These are phyloP conservation scores for Homalodisca vitripennis DNA, from an alignment of 1,140 invertebrate species.

Conservation along the genomic window DNA sequence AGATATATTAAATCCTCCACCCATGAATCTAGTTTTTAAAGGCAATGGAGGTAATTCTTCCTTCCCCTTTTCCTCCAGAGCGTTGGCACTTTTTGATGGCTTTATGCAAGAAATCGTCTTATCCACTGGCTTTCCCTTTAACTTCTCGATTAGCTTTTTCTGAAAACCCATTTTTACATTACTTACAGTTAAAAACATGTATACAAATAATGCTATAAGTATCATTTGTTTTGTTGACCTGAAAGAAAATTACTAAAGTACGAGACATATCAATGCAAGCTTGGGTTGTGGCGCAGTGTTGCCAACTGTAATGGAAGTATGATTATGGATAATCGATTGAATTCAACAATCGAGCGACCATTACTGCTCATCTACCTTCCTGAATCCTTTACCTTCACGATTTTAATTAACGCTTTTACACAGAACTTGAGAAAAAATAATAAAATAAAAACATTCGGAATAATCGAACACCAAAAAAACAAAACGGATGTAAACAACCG, in stretches of 20 bases:
- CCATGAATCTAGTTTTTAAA: conserved; percentile 9
- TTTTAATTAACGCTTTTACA: too few species aligned
- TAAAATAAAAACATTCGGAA: too few species aligned
- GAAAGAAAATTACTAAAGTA: background rate
- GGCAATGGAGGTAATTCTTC: conserved; percentile 11
- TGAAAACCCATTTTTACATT: background rate
- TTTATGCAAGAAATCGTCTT: background rate
- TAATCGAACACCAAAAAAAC: too few species aligned
- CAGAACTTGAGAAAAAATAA: too few species aligned
- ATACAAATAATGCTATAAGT: background rate
- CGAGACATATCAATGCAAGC: background rate
- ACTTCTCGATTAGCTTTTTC: conserved; percentile 12
- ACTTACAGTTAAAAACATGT: background rate
- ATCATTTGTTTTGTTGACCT: background rate
- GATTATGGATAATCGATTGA: too few species aligned
- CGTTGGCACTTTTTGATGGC: background rate
- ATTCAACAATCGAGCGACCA: too few species aligned
- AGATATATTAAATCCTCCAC: conserved; percentile 16
- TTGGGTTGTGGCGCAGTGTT: background rate
- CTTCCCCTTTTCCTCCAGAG: background rate
- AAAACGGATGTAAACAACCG: too few species aligned
- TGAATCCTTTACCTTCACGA: too few species aligned
- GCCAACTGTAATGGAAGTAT: too few species aligned
- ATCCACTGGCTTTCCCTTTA: background rate
- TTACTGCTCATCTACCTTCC: too few species aligned